Evolutionary conservation across 2,888 invertebrate species (phyloP), one percentile per base, ranked within the genome.

Genomic region (Helobdella robusta): DNA sequence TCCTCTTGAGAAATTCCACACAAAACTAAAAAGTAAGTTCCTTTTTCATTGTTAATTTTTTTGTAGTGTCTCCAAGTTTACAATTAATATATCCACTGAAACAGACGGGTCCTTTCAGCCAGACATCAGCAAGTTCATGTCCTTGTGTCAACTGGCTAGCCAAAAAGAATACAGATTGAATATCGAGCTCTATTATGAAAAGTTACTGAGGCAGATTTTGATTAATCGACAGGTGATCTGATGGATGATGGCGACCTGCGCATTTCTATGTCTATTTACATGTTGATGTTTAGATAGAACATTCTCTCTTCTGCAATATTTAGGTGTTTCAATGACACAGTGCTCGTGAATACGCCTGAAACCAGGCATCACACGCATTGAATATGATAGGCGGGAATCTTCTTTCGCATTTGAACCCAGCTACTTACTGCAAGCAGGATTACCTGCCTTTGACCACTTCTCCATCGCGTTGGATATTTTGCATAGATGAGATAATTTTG

Each of bases 51-150:
- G 23, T 20, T 30, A 11, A 11, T 11, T n/a, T 58, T 56, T 52
- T 30, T 44, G 8, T 35, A 36, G 48, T 34, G 32, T 54, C 2
- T 6, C 32, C 32, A 28, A 30, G 4, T 56, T 32, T 56, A 11
- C n/a, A 6, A 30, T 8, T 30, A 3, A 30, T 20, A 2, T 50
- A 50, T 56, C 18, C 15, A 56, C 44, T 40, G n/a, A 40, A 15
- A 35, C 70, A 79, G 80, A 80, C 73, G 83, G 93, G 6, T 86
- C 87, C 75, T 89, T 86, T 74, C 84, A 91, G 52, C 91, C 91
- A 15, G 91, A 92, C 76, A 88, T 91, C 70, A 85, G 87, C 61
- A 86, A 86, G 76, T 86, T 91, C 84, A 84, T 87, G 54, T 84
- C 85, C 71, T 84, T 89, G 72, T 85, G 91, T 68, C 83, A 83